Evolutionary conservation across 2,113 vertebrate species (phyloP), one percentile per base, ranked within the genome.

Genomic region (Corythoichthys intestinalis): DNA sequence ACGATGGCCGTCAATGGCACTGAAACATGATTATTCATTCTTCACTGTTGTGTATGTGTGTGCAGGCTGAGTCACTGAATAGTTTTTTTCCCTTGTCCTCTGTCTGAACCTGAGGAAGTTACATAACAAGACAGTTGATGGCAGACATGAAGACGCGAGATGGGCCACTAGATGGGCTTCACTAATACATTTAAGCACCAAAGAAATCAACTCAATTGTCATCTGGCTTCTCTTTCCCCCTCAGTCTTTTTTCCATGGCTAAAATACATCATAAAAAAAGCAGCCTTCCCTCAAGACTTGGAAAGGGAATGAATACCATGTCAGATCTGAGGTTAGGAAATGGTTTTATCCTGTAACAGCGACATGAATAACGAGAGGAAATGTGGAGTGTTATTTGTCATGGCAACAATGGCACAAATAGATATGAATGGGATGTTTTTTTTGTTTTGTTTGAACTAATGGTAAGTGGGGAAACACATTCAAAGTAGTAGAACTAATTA

Each of bases 71-170:
- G 59, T 62, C 6, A 35, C 52, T 71, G 64, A 71, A 48, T 72
- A 60, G 28, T 4, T 54, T 3, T 69, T 44, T 48, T 41, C 65
- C 67, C 69, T 64, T 84, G 87, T 72, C 89, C 87, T 84, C 69
- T 71, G 37, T 3, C 50, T 88, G 87, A 90, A 75, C 88, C 80
- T 50, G 37, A 53, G 57, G 52, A 71, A 38, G 63, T 82, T 85
- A 59, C 67, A 6, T 80, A 88, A 86, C 74, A 54, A 71, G 66
- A 63, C 4, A 17, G 54, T 74, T 73, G 35, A 34, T 70, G 76
- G 76, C 79, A 75, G 72, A 72, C 62, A 70, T 74, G 71, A 11
- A 12, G 28, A 34, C 46, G 44, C 62, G 20, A 64, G 62, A 28
- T 44, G 17, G 20, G 39, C 62, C 8, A 11, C 62, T 11, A 64